These are phyloP conservation scores for Hippocampus mohnikei DNA, from an alignment of 2,113 vertebrate genomes.

Conservation along the genomic window DNA sequence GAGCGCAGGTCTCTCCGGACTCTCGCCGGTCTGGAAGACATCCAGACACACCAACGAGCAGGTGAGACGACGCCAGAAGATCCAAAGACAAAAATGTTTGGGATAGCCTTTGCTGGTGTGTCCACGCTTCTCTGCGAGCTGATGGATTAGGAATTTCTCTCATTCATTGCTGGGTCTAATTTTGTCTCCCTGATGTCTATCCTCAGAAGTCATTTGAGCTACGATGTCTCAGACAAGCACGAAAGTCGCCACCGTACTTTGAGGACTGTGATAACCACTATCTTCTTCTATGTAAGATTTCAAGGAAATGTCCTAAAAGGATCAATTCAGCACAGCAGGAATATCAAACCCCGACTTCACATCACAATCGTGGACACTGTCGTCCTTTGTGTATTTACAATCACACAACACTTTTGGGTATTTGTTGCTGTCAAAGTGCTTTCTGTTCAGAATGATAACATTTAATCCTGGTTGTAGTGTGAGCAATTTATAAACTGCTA, in stretches of 20 bases:
- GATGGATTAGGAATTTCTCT: not conserved
- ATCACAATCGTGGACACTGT: constrained; percentile 15
- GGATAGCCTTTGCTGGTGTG: not conserved
- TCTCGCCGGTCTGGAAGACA: constrained; percentile 68
- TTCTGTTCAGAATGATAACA: not conserved
- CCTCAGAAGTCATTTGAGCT: constrained; percentile 72
- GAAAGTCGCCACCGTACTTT: no score
- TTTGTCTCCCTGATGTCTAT: not conserved
- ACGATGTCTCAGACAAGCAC: not conserved
- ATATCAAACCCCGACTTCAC: constrained; percentile 16
- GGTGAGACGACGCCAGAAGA: constrained; percentile 44
- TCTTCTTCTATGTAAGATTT: not conserved
- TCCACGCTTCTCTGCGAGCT: not conserved
- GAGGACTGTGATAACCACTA: not conserved
- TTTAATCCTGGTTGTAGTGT: constrained; percentile 18
- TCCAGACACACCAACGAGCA: constrained; percentile 72
- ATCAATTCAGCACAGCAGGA: constrained; percentile 24
- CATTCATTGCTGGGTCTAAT: not conserved
- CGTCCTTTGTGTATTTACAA: constrained; percentile 26
- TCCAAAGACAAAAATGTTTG: not conserved
- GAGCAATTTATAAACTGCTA: constrained; percentile 56
- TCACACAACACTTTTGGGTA: constrained; percentile 33
- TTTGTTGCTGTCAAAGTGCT: constrained; percentile 31
- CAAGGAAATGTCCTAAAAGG: not conserved
- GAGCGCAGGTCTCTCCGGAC: constrained; percentile 70